These are phyloP conservation scores for Sebastes schlegelii DNA, from an alignment of 2,113 vertebrate species.

Conservation along the genomic window DNA sequence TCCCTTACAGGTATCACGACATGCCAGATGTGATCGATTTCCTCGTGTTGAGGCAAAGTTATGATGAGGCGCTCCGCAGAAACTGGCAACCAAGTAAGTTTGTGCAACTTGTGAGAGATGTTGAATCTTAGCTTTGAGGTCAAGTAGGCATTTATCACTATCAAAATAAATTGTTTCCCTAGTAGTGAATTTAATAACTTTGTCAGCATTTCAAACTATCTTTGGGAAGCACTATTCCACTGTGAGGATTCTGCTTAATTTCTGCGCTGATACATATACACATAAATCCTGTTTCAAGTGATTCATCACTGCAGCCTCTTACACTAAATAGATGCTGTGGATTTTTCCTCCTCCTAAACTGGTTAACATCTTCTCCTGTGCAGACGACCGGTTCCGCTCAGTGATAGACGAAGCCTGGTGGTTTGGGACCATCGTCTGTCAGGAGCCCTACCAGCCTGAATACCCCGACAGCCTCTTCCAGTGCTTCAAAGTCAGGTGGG, in stretches of 20 bases:
- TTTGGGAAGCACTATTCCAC: background rate
- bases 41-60: conserved; percentile 94
- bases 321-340: too few relatives aligned
- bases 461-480: conserved; percentile 98
- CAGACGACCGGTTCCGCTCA: conserved; percentile 94
- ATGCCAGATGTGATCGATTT: conserved; percentile 99
- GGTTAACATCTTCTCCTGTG: conserved; percentile 13
- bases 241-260: background rate
- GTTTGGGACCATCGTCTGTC: conserved; percentile 96
- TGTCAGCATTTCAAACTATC: background rate
- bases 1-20: conserved; percentile 91
- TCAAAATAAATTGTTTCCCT: background rate
- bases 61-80: conserved; percentile 92
- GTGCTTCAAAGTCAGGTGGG: conserved; percentile 95
- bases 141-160: background rate
- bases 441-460: conserved; percentile 93
- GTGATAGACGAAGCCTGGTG: conserved; percentile 99
- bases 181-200: background rate
- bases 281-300: too few relatives aligned
- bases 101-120: background rate
- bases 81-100: conserved; percentile 92
- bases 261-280: background rate
- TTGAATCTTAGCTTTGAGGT: background rate
- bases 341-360: background rate
- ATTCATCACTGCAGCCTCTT: too few relatives aligned